These are phyloP conservation scores for Melolontha melolontha DNA, from an alignment of 2,888 invertebrate genomes.

Conservation along the genomic window DNA sequence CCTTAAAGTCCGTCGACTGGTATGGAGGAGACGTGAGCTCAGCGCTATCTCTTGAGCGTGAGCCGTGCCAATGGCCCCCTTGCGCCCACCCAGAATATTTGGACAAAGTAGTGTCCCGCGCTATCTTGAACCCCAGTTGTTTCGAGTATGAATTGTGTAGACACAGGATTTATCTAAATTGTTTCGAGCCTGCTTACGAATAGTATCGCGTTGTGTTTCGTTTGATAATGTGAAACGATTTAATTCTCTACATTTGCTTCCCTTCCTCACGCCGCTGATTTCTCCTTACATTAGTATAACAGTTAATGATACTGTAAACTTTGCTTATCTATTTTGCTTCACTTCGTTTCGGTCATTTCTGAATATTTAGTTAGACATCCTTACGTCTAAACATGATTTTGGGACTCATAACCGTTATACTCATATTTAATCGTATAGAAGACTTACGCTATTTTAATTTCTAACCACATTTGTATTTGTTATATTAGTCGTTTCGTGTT, in stretches of 20 bases:
- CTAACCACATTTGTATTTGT: too few relatives aligned
- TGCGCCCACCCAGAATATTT: slow-evolving; percentile 48
- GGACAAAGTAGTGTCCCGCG: slow-evolving; percentile 47
- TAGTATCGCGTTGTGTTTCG: slow-evolving; percentile 47
- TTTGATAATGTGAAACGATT: slow-evolving; percentile 47
- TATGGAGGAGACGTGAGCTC: slow-evolving; percentile 35
- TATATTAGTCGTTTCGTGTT: too few relatives aligned
- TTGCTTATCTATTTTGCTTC: slow-evolving; percentile 14
- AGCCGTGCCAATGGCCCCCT: slow-evolving; percentile 19
- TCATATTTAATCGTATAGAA: too few relatives aligned
- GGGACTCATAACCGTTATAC: too few relatives aligned
- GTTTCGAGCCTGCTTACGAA: slow-evolving; percentile 53
- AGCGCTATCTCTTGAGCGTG: slow-evolving; percentile 44
- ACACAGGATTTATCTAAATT: slow-evolving; percentile 61
- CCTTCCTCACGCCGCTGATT: neutral
- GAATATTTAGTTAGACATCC: too few relatives aligned
- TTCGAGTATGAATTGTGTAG: slow-evolving; percentile 58
- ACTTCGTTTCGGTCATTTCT: slow-evolving; percentile 18
- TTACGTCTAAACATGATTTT: too few relatives aligned
- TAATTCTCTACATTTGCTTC: slow-evolving; percentile 42
- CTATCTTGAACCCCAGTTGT: slow-evolving; percentile 54
- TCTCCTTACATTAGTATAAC: slow-evolving; percentile 4
- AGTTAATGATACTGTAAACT: slow-evolving; percentile 22
- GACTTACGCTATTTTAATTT: too few relatives aligned
- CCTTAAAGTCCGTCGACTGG: slow-evolving; percentile 34